A percentile compares a stretch with the other conserved stretches of the same genome.
These are phyloP conservation scores for Lithophane ornitopus DNA, from an alignment of 2,888 invertebrate genomes.

Conservation along the genomic window DNA sequence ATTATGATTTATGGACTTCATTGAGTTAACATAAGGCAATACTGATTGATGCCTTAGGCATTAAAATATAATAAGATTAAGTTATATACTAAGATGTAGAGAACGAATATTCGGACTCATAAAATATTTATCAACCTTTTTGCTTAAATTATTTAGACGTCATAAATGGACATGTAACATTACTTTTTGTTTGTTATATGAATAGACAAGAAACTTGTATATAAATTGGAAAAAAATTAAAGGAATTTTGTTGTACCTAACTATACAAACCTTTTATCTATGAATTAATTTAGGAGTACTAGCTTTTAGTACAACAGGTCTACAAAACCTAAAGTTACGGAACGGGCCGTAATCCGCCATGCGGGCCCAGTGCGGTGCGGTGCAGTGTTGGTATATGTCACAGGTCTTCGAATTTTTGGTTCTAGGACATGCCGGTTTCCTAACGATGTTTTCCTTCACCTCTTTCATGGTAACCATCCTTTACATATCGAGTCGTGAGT, in stretches of 20 bases:
- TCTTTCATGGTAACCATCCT: too few relatives aligned
- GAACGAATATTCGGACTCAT: conserved; percentile 3
- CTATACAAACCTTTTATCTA: not conserved
- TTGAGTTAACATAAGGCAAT: not conserved
- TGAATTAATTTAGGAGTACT: not conserved
- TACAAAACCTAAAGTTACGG: not conserved
- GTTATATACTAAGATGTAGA: not conserved
- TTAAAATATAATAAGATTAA: conserved; percentile 13
- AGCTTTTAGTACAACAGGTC: too few relatives aligned
- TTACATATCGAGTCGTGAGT: not conserved
- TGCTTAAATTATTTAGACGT: conserved; percentile 20
- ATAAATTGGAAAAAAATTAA: conserved; percentile 12
- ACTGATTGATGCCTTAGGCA: conserved; percentile 11
- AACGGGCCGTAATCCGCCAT: too few relatives aligned
- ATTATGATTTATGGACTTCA: conserved; percentile 22
- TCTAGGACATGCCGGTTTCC: too few relatives aligned
- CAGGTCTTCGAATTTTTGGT: too few relatives aligned
- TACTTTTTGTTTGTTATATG: conserved; percentile 10
- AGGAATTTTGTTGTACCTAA: conserved; percentile 11
- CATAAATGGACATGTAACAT: conserved; percentile 7
- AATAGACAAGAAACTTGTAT: conserved; percentile 30
- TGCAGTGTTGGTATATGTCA: too few relatives aligned
- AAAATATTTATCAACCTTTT: conserved; percentile 9
- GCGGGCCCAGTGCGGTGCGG: too few relatives aligned
- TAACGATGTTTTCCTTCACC: too few relatives aligned